Base-by-base conservation (phyloP, 2,113 vertebrate genomes). In the Eleginops maclovinus region DNA sequence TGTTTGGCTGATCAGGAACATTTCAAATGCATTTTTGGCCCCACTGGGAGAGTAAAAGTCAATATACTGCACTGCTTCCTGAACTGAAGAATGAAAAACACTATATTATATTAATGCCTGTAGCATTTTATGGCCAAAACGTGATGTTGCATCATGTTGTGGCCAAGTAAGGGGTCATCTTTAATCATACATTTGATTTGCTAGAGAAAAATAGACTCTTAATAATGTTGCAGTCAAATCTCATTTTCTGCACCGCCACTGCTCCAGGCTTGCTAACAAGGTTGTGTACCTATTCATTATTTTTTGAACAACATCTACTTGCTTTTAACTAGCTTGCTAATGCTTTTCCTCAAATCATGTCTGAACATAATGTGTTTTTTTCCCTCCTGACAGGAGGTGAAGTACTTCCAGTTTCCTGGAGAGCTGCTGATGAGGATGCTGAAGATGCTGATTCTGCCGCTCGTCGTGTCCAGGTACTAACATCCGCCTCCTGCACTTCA, bases 401-500 rank as follows among this genome's bases (percentile, higher is more conserved):
- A 95, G 88, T 99, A 98, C 88, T 97, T 99, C 90, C 97, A 98
- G 91, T 99, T 99, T 86, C 98, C 97, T 0, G 98, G 98, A 12
- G 98, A 99, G 88, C 94, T 99, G 65, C 82, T 99, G 64, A 99
- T 99, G 98, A 95, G 98, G 93, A 98, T 99, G 97, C 67, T 99
- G 93, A 99, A 98, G 95, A 99, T 99, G 98, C 83, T 99, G 83
- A 99, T 99, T 89, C 95, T 99, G 2, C 97, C 98, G 0, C 96
- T 99, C 28, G 97, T 99, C 28, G 96, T 99, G 49, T 99, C 97
- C 92, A 99, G 97, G 98, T 99, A 94, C 94, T 63, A 16, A 44
- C 10, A 3, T 59, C 22, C 41, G 6, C 58, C 15, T 36, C 12
- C 51, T 13, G 8, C 12, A 1, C 14, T 21, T 31, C 0, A 16